Conservation (phyloP, 2,113 vertebrate genomes). For the Oreochromis aureus region DNA sequence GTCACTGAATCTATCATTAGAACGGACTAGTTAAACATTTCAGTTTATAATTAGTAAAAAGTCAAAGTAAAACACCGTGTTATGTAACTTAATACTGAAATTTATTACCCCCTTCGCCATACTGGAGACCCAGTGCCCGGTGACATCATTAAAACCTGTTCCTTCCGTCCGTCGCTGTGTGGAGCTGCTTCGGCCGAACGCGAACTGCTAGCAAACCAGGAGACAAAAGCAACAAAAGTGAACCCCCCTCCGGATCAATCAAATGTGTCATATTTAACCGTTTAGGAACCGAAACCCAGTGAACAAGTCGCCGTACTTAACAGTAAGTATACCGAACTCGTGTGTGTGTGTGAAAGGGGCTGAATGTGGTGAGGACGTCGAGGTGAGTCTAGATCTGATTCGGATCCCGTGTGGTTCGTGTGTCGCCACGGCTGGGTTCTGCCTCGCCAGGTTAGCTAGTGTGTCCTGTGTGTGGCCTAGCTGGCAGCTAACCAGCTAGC, state of each 20-base stretch:
- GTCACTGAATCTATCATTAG: background rate
- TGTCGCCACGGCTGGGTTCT: slow-evolving; percentile 73
- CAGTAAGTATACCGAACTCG: slow-evolving; percentile 48
- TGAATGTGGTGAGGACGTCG: background rate
- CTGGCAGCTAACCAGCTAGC: slow-evolving; percentile 62
- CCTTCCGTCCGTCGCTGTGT: slow-evolving; percentile 76
- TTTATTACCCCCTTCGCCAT: slow-evolving; percentile 24
- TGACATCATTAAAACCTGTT: slow-evolving; percentile 72
- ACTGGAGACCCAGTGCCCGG: slow-evolving; percentile 41
- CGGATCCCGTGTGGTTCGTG: slow-evolving; percentile 70
- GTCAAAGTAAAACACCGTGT: background rate
- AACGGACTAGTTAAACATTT: background rate
- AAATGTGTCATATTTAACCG: slow-evolving; percentile 71
- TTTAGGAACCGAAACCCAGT: slow-evolving; percentile 54
- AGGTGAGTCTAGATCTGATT: slow-evolving; percentile 53
- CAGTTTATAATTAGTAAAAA: background rate
- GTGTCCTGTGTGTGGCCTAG: slow-evolving; percentile 69
- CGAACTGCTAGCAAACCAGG: slow-evolving; percentile 63
- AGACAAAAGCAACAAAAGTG: slow-evolving; percentile 81
- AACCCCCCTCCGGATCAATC: slow-evolving; percentile 72
- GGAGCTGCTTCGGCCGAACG: slow-evolving; percentile 73
- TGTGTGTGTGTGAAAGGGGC: background rate
- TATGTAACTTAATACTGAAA: background rate
- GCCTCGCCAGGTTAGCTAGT: slow-evolving; percentile 69
- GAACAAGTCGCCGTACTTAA: background rate